Evolutionary conservation across 2,888 invertebrate species (phyloP).

Genomic region (Phaedon cochleariae): DNA sequence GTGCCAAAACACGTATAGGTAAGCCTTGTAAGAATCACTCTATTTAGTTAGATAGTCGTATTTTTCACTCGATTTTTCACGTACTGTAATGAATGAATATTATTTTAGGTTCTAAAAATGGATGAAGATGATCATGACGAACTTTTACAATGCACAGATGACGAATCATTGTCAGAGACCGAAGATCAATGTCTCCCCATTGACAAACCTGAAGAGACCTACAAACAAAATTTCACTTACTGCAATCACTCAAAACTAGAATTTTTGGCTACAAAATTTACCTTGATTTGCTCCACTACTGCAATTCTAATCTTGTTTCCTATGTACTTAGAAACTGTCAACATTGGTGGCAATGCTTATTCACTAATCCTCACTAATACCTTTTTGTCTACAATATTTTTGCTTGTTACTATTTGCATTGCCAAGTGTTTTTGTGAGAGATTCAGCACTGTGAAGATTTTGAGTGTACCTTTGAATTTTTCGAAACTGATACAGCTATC

Average conservation of each 20-base stretch:
- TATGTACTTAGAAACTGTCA: conserved; percentile 62
- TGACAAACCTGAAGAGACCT: conserved; percentile 51
- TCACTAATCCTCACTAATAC: conserved; percentile 54
- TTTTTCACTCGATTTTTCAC: no score
- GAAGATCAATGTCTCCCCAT: conserved; percentile 55
- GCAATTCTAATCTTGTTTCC: conserved; percentile 65
- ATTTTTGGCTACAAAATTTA: conserved; percentile 62
- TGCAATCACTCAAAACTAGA: conserved; percentile 58
- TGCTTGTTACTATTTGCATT: conserved; percentile 49
- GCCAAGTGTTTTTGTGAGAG: conserved; percentile 50
- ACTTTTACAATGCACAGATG: conserved; percentile 56
- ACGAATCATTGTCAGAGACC: conserved; percentile 58
- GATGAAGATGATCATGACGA: conserved; percentile 58
- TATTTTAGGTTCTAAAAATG: conserved; percentile 19
- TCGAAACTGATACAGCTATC: conserved; percentile 61
- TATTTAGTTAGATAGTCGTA: no score
- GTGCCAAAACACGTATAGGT: not conserved
- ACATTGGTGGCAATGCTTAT: conserved; percentile 55
- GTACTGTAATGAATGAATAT: not conserved
- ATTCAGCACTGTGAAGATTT: conserved; percentile 49
- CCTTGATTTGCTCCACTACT: conserved; percentile 63
- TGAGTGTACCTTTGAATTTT: conserved; percentile 59
- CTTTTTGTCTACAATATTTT: conserved; percentile 48
- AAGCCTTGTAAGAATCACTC: not conserved
- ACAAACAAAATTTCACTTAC: conserved; percentile 47